phyloP scores from a whole-genome alignment of 2,797 vertebrate species.

The Cyclura pinguis region DNA sequence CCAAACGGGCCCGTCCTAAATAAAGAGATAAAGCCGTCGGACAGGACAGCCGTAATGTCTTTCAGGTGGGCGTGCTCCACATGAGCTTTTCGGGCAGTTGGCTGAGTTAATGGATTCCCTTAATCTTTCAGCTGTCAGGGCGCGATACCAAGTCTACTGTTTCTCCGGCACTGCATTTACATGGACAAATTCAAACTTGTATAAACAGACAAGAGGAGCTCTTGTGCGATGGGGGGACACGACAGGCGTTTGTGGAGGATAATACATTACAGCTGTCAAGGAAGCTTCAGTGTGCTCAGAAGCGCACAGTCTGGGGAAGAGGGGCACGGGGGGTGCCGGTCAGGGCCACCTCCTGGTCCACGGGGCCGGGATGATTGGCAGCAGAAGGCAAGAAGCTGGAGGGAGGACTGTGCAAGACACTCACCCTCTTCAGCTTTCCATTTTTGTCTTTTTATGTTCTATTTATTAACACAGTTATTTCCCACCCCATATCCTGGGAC shows the following conservation, averaged over 20 bases:
- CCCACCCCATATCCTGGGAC: no score
- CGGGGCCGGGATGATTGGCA: background rate
- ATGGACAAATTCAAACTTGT: constrained; percentile 75
- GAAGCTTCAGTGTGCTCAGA: constrained; percentile 17
- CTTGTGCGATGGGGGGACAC: constrained; percentile 68
- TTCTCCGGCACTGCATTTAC: constrained; percentile 71
- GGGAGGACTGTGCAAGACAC: no score
- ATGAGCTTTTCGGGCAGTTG: constrained; percentile 75
- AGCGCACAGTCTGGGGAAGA: background rate
- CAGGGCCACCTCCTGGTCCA: background rate
- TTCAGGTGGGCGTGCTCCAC: constrained; percentile 72
- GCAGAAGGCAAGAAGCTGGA: background rate
- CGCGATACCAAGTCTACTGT: constrained; percentile 72
- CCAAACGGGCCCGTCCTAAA: constrained; percentile 47
- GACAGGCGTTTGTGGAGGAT: constrained; percentile 67
- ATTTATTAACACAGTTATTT: no score
- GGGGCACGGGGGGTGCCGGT: background rate
- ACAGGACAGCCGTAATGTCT: constrained; percentile 70
- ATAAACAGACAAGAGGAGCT: constrained; percentile 77
- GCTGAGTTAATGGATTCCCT: constrained; percentile 73
- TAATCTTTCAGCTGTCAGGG: constrained; percentile 76
- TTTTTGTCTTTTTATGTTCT: no score
- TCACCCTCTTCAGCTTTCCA: no score
- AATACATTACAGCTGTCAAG: constrained; percentile 72
- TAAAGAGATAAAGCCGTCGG: constrained; percentile 70